Conservation (phyloP, 2,797 vertebrate genomes). For the Hydrolagus colliei region DNA sequence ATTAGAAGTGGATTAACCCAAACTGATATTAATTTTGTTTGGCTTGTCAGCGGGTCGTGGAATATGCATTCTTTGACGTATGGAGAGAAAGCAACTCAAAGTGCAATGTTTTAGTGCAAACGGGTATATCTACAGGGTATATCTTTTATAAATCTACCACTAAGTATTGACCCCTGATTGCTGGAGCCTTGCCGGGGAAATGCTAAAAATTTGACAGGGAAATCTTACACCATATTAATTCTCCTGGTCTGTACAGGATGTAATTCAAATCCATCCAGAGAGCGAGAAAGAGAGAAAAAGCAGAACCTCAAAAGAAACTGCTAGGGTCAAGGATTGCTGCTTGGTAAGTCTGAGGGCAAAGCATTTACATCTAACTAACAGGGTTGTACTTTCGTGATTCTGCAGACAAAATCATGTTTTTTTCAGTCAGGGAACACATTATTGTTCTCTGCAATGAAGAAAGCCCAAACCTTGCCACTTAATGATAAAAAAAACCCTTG, state of each 20-base stretch:
- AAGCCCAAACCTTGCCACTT: too few species aligned
- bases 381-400: too few species aligned
- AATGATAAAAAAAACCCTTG: too few species aligned
- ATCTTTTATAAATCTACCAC: neutral
- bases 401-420: too few species aligned
- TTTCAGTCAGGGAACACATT: too few species aligned
- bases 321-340: neutral
- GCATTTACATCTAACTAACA: too few species aligned
- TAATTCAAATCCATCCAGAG: neutral
- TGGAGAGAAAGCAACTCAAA: neutral
- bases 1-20: slow-evolving; percentile 45
- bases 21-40: slow-evolving; percentile 38
- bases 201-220: neutral
- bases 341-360: too few species aligned
- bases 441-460: too few species aligned
- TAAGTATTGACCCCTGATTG: neutral
- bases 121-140: neutral
- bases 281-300: neutral
- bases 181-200: neutral
- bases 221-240: neutral
- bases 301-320: neutral
- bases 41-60: neutral
- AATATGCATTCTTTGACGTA: neutral
- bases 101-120: neutral
- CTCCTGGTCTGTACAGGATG: neutral